A percentile compares a stretch with the other conserved stretches of the same genome.
phyloP scores from a whole-genome alignment of 2,113 vertebrate species.

The Lepisosteus osseus region DNA sequence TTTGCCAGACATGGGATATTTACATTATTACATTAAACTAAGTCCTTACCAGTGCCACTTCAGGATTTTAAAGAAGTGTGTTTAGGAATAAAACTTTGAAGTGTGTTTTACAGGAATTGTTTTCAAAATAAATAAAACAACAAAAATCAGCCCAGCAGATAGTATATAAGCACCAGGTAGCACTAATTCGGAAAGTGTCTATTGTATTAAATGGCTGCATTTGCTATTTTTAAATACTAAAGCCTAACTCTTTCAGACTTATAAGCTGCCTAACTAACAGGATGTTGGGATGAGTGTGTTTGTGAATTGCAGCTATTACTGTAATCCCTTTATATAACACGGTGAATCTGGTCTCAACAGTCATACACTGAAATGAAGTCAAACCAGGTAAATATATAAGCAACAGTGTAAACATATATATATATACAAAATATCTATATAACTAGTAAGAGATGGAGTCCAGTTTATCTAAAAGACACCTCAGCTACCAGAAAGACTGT shows the following conservation, averaged over 20 bases:
- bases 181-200: conserved; percentile 34
- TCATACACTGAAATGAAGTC: conserved; percentile 11
- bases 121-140: neutral
- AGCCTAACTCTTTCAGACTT: conserved; percentile 43
- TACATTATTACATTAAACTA: no score
- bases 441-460: no score
- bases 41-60: no score
- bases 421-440: no score
- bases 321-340: conserved; percentile 21
- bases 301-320: conserved; percentile 8
- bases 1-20: no score
- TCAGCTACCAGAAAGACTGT: no score
- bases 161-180: neutral
- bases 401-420: neutral
- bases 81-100: no score
- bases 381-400: conserved; percentile 7
- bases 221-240: conserved; percentile 70
- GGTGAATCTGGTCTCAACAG: neutral
- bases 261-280: conserved; percentile 58
- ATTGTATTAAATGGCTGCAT: conserved; percentile 54
- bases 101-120: no score
- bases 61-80: no score
- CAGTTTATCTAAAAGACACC: no score
- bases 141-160: neutral
- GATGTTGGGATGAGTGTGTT: conserved; percentile 29